Base-by-base conservation (phyloP, 2,113 vertebrate genomes). In the Ploceus nigricollis region DNA sequence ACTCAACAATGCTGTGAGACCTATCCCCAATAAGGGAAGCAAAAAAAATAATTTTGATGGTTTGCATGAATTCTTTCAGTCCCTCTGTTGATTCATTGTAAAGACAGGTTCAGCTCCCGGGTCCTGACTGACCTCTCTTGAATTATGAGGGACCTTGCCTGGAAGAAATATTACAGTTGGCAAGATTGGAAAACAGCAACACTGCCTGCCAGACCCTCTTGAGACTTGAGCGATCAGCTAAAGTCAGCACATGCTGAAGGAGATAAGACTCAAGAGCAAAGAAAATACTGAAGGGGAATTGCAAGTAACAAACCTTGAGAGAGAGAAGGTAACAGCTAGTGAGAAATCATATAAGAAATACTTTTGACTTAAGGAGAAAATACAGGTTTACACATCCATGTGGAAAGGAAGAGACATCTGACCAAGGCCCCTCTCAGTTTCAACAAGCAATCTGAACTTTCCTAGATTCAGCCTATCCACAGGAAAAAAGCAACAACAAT, bases 161-260 rank as follows among this genome's bases (percentile, higher is more conserved):
- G 69, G 50, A 73, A 94, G 80, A 97, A 95, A 96, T 97, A 95
- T 93, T 94, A 61, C 89, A 70, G 75, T 82, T 93, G 94, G 95
- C 94, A 94, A 93, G 94, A 90, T 70, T 57, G 63, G 88, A 73
- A 92, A 93, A 80, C 63, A 94, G 88, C 76, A 88, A 63, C 85
- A 80, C 79, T 86, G 90, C 63, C 90, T 96, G 92, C 90, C 96
- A 94, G 94, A 58, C 79, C 80, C 90, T 93, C 92, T 63, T 72
- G 94, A 95, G 88, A 77, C 68, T 90, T 70, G 71, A 80, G 71
- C n/a, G 11, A 94, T 94, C 94, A 95, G 96, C 82, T 87, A 70
- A 96, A 95, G 92, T 83, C n/a, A 88, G 63, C 82, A 79, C 76
- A 77, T 1, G 2, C 79, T 94, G 94, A 96, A 96, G 95, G 92